Percentiles rank a stretch among this genome's conserved stretches.
Evolutionary conservation across 2,888 invertebrate genomes (phyloP).

Genomic region (Isotomurus palustris): DNA sequence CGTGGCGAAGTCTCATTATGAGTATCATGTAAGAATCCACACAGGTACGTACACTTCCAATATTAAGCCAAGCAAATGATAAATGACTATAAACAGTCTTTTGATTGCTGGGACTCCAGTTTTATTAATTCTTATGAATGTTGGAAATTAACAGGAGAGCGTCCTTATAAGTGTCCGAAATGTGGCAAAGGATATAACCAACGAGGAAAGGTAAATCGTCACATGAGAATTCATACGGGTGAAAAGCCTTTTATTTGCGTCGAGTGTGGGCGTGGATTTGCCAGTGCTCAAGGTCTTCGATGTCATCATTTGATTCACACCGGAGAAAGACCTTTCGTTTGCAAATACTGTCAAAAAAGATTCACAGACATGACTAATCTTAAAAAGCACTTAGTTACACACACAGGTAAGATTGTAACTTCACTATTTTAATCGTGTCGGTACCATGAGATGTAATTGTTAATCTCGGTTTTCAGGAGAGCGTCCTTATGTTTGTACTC

Average conservation of each 20-base stretch:
- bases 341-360: slow-evolving; percentile 59
- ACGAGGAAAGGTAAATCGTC: slow-evolving; percentile 65
- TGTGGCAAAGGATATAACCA: slow-evolving; percentile 68
- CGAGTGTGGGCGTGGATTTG: slow-evolving; percentile 61
- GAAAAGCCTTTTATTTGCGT: slow-evolving; percentile 58
- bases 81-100: background rate
- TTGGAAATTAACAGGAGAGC: slow-evolving; percentile 45
- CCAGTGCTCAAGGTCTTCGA: slow-evolving; percentile 50
- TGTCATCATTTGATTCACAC: slow-evolving; percentile 38
- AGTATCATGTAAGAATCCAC: slow-evolving; percentile 67
- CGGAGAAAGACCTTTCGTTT: slow-evolving; percentile 57
- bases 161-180: slow-evolving; percentile 59
- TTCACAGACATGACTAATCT: slow-evolving; percentile 64
- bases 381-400: slow-evolving; percentile 62
- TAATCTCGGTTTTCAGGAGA: slow-evolving; percentile 52
- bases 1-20: slow-evolving; percentile 65
- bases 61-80: background rate
- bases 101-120: background rate
- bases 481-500: slow-evolving; percentile 57
- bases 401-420: slow-evolving; percentile 51
- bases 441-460: too few relatives aligned
- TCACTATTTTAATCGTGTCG: background rate
- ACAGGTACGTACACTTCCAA: slow-evolving; percentile 52
- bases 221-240: slow-evolving; percentile 61
- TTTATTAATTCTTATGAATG: background rate